phyloP scores from a whole-genome alignment of 2,888 invertebrate genomes.

The Cataglyphis albicans region DNA sequence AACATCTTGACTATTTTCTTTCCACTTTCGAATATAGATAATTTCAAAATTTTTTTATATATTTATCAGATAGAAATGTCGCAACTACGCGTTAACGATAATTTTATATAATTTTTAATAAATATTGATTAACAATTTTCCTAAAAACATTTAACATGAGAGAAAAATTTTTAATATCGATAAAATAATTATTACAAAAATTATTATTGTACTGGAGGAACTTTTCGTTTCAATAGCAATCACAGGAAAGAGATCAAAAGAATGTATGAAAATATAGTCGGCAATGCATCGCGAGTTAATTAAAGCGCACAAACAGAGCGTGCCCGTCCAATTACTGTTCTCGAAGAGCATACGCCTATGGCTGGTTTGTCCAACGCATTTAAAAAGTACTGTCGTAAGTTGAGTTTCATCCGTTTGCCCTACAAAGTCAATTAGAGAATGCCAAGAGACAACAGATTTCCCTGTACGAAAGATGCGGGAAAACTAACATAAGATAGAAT shows the following conservation, averaged over 20 bases:
- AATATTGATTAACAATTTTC: background rate
- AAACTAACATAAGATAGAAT: background rate
- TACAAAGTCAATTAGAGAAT: slow-evolving; percentile 49
- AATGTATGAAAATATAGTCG: slow-evolving; percentile 56
- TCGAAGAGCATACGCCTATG: slow-evolving; percentile 52
- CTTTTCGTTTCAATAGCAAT: slow-evolving; percentile 72
- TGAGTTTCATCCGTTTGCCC: slow-evolving; percentile 43
- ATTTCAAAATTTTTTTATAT: background rate
- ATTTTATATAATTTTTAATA: slow-evolving; percentile 12
- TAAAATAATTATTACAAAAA: background rate
- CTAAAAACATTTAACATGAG: too few relatives aligned
- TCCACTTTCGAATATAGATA: slow-evolving; percentile 71
- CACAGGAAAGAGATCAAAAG: slow-evolving; percentile 59
- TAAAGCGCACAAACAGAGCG: slow-evolving; percentile 83
- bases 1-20: slow-evolving; percentile 64
- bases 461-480: background rate
- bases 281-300: slow-evolving; percentile 67
- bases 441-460: slow-evolving; percentile 20
- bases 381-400: slow-evolving; percentile 35
- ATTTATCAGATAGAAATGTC: background rate
- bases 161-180: background rate
- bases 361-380: slow-evolving; percentile 49
- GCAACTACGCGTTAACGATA: background rate
- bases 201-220: slow-evolving; percentile 24
- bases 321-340: slow-evolving; percentile 76